Conservation (phyloP, 2,888 invertebrate species). For the Agrotis ipsilon region DNA sequence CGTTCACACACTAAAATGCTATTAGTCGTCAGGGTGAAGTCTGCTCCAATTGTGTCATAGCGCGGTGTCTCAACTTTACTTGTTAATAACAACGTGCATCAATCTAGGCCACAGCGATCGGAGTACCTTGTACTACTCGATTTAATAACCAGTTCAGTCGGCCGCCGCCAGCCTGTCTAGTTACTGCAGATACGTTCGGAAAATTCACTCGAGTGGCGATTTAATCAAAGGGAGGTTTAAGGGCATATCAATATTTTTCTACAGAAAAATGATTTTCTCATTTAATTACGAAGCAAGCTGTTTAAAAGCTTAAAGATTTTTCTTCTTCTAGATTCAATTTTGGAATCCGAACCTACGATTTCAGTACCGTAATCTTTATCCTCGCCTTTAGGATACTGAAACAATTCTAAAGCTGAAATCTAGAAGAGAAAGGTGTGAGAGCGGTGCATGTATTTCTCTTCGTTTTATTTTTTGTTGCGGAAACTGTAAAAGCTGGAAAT, state of each 20-base stretch:
- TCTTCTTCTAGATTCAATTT: conserved; percentile 18
- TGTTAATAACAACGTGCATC: conserved; percentile 54
- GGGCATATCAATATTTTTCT: conserved; percentile 20
- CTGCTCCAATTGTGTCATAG: conserved; percentile 60
- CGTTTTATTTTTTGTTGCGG: conserved; percentile 33
- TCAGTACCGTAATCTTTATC: conserved; percentile 47
- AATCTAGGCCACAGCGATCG: conserved; percentile 53
- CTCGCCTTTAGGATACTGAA: conserved; percentile 52
- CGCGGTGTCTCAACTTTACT: conserved; percentile 51
- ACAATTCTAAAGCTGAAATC: conserved; percentile 51
- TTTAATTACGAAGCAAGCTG: conserved; percentile 34
- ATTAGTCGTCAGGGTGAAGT: conserved; percentile 61
- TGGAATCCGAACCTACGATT: conserved; percentile 48
- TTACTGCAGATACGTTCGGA: conserved; percentile 37
- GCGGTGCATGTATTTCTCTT: conserved; percentile 29
- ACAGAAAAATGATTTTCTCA: conserved; percentile 14
- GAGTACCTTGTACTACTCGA: conserved; percentile 52
- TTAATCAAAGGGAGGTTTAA: conserved; percentile 43
- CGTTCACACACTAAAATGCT: conserved; percentile 54
- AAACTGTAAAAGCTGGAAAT: conserved; percentile 37
- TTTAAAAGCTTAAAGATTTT: conserved; percentile 30
- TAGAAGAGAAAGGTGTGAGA: conserved; percentile 39
- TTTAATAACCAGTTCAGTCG: conserved; percentile 52
- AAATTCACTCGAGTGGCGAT: conserved; percentile 41
- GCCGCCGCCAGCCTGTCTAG: conserved; percentile 29